A percentile compares a stretch with the other conserved stretches of the same genome.
Evolutionary conservation across 2,797 vertebrate species (phyloP).

Genomic region (Momotus momota): DNA sequence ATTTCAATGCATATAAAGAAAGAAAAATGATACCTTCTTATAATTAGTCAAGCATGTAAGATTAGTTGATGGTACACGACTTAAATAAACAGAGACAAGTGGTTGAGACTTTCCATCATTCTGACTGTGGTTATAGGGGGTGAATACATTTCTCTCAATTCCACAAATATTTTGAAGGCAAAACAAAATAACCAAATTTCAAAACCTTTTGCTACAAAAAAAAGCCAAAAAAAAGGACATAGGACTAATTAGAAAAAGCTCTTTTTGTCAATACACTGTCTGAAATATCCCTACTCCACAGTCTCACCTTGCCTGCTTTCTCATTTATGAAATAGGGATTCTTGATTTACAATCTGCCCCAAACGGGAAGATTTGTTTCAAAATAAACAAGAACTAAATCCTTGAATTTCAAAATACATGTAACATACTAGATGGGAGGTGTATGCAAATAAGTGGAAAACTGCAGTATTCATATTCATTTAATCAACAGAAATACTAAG

Average conservation of each 20-base stretch:
- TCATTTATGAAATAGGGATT: neutral
- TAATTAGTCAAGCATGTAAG: constrained; percentile 3
- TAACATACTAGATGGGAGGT: neutral
- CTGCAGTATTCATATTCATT: neutral
- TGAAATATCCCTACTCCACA: neutral
- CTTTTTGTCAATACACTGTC: neutral
- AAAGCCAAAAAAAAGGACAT: neutral
- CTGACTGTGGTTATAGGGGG: neutral
- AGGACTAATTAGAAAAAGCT: neutral
- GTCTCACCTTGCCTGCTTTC: neutral
- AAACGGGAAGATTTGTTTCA: neutral
- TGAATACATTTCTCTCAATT: neutral
- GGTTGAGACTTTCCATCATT: neutral
- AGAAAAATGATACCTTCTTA: neutral
- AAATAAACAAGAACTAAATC: neutral
- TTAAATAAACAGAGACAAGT: neutral
- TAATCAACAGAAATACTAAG: neutral
- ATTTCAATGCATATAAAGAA: neutral
- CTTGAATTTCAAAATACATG: neutral
- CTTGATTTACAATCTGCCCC: neutral
- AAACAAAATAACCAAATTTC: neutral
- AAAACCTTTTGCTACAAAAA: neutral
- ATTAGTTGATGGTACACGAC: constrained; percentile 51
- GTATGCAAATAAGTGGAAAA: neutral
- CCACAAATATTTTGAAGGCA: neutral